Percentiles rank a stretch among this genome's conserved stretches.
Conservation (phyloP, 1,140 invertebrate genomes). For the Luehdorfia chinensis region DNA sequence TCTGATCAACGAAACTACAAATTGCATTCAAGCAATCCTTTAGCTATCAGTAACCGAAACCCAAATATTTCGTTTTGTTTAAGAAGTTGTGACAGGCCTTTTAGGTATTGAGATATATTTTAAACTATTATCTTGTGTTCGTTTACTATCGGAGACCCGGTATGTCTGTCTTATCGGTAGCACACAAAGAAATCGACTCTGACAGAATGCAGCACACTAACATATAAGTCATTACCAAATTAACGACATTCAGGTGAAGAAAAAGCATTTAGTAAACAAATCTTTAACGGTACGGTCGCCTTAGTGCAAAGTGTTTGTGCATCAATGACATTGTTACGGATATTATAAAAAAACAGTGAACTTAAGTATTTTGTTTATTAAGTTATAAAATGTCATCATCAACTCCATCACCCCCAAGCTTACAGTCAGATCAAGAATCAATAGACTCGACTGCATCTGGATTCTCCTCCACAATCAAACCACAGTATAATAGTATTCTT, state of each 20-base stretch:
- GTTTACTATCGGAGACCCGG: constrained; percentile 62
- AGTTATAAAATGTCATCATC: constrained; percentile 42
- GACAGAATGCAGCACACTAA: constrained; percentile 60
- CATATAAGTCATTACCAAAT: constrained; percentile 71
- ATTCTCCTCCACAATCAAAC: constrained; percentile 30
- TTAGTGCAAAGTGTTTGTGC: constrained; percentile 39
- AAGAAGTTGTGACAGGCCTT: constrained; percentile 49
- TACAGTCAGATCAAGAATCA: constrained; percentile 51
- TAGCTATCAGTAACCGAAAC: constrained; percentile 8
- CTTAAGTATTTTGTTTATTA: constrained; percentile 15
- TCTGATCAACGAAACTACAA: background rate
- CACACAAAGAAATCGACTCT: constrained; percentile 54
- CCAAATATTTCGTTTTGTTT: constrained; percentile 38
- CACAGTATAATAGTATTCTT: constrained; percentile 27
- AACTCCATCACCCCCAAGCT: constrained; percentile 43
- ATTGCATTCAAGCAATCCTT: background rate
- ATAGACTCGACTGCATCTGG: constrained; percentile 48
- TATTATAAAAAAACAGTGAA: background rate
- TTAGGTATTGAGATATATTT: constrained; percentile 69
- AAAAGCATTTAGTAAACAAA: constrained; percentile 74
- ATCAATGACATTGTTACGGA: constrained; percentile 20
- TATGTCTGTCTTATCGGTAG: constrained; percentile 63
- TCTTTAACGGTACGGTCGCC: constrained; percentile 52
- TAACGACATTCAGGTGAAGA: constrained; percentile 69
- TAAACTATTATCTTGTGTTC: constrained; percentile 55